A percentile compares a stretch with the other conserved stretches of the same genome.
These are phyloP conservation scores for Anser brachyrhynchus DNA, from an alignment of 2,113 vertebrate species.

Conservation along the genomic window DNA sequence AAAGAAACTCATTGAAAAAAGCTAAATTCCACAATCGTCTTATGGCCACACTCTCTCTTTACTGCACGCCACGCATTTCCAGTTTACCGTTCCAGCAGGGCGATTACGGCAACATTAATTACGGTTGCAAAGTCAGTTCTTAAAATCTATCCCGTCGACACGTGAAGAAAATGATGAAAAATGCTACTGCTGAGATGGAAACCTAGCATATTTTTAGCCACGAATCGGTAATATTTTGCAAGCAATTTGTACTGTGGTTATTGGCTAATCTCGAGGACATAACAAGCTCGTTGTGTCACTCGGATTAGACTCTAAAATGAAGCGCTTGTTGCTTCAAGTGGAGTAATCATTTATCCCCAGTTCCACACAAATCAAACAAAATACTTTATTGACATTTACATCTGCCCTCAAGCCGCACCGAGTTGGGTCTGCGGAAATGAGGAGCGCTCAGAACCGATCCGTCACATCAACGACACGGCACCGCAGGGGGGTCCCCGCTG, in stretches of 20 bases:
- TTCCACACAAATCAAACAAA: background rate
- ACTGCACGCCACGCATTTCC: constrained; percentile 67
- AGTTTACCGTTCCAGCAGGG: constrained; percentile 64
- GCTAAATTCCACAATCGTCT: constrained; percentile 72
- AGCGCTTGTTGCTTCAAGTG: background rate
- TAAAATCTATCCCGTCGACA: constrained; percentile 29
- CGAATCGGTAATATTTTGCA: background rate
- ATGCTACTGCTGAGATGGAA: constrained; percentile 26
- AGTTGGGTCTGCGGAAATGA: background rate
- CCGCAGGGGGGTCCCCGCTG: background rate
- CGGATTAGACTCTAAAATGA: background rate
- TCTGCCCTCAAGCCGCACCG: background rate
- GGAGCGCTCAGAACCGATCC: background rate
- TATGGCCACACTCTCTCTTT: constrained; percentile 79
- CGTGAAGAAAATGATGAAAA: constrained; percentile 17
- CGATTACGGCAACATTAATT: constrained; percentile 22
- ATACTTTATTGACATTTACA: background rate
- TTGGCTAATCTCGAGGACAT: background rate
- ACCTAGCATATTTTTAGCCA: background rate
- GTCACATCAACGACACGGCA: background rate
- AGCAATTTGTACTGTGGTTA: background rate
- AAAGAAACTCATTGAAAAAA: constrained; percentile 84
- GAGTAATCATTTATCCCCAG: background rate
- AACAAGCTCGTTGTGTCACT: background rate
- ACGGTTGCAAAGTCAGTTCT: constrained; percentile 14